These are phyloP conservation scores for Pachycephus smyrnensis DNA, from an alignment of 2,888 invertebrate genomes.

Conservation along the genomic window DNA sequence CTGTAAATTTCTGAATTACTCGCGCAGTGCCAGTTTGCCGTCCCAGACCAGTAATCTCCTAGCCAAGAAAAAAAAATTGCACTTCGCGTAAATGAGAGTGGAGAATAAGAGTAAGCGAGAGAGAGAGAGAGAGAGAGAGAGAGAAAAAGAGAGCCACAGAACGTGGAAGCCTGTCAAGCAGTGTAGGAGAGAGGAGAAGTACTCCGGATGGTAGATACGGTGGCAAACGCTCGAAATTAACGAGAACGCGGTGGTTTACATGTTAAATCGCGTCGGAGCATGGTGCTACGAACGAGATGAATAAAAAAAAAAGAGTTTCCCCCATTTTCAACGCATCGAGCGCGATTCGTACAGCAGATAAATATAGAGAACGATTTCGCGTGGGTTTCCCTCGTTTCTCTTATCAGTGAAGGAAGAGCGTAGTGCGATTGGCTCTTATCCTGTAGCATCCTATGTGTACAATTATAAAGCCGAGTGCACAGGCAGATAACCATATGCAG, in stretches of 20 bases:
- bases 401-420: not conserved
- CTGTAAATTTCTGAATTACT: not conserved
- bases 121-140: constrained; percentile 11
- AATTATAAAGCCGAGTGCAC: not conserved
- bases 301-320: not conserved
- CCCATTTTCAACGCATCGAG: not conserved
- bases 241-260: constrained; percentile 10
- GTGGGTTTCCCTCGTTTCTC: not conserved
- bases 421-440: not conserved
- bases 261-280: not conserved
- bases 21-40: not conserved
- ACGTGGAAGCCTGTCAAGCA: constrained; percentile 1
- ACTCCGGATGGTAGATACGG: constrained; percentile 1
- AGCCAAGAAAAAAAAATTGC: not conserved
- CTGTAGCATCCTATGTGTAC: not conserved
- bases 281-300: not conserved
- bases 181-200: constrained; percentile 4
- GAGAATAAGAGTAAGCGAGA: constrained; percentile 7
- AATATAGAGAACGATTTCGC: not conserved
- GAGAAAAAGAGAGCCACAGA: constrained; percentile 22
- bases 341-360: not conserved
- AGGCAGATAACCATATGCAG: not conserved
- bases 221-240: constrained; percentile 4
- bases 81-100: not conserved
- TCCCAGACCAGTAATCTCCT: not conserved